Base-by-base conservation (phyloP, 2,113 vertebrate species). In the Ophiodon elongatus region DNA sequence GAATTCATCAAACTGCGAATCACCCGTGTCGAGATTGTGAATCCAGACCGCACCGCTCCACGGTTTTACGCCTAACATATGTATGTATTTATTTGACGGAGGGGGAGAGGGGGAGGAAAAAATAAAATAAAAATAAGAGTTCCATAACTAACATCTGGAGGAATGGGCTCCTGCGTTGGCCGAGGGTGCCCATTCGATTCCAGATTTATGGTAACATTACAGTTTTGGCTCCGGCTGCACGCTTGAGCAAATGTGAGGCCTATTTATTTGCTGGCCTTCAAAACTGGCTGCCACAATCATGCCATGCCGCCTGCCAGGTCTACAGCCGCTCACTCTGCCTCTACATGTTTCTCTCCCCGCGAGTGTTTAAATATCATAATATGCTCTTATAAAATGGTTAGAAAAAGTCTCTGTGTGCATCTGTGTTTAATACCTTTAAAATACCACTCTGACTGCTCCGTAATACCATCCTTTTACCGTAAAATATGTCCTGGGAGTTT, bases 141-240 rank as follows among this genome's bases (percentile, higher is more conserved):
- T 83, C 71, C 59, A 85, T 83, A 83, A 78, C 54, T 57, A 89
- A 90, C 91, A 93, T 94, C 91, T 94, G 94, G 90, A 89, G 71
- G 74, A 90, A 45, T 86, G 83, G 85, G 86, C 85, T 86, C 77
- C 65, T 71, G 78, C 89, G 5, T 57, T 82, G 90, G 80, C 86
- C 17, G 27, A 73, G 86, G 69, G 72, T 89, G 82, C 84, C 93
- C 81, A 29, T 88, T 90, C 66, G 81, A 88, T 88, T 90, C 80
- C 80, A 89, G 89, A 94, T 96, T 93, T 91, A 94, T 92, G 76
- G 92, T 91, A 89, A 91, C 91, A 86, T 94, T 92, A 85, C 87
- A 78, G 74, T 76, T 77, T 80, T 89, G 93, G 89, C 90, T 85
- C 21, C 1, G 21, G 45, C 74, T 27, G 13, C 11, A 41, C 47